Evolutionary conservation across 2,113 vertebrate genomes (phyloP), one percentile per base, ranked within the genome.

Genomic region (Puffinus mauretanicus): DNA sequence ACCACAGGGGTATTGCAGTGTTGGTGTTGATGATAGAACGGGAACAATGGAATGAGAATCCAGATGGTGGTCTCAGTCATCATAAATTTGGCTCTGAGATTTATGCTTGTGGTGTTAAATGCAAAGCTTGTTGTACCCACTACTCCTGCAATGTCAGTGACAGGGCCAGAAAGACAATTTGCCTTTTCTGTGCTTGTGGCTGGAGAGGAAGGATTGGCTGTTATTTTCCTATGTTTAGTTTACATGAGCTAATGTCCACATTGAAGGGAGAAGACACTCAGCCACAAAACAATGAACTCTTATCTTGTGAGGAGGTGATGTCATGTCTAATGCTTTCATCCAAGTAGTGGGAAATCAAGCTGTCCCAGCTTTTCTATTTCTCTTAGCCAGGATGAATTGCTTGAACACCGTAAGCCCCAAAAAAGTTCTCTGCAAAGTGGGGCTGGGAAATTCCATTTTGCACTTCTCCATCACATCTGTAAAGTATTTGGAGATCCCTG

Each of bases 201-300:
- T 86, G 64, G 42, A 82, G 67, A 71, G 66, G 76, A 95, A 88
- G 86, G 67, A 34, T 73, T 84, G 82, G 32, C 71, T 79, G 40
- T 64, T 94, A 27, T 47, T 93, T 88, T 84, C 55, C 72, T 84
- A 32, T 81, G 67, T 88, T 88, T 61, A 34, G 69, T 84, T 94
- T 96, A 79, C 26, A 79, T 86, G 62, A 81, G 60, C 76, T 90
- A 75, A 94, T 86, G 34, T 88, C 65, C 51, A 11, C 40, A 10
- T 11, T 86, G 69, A 94, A 76, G 20, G 38, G 57, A 75, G 88
- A 93, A 94, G 86, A 65, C n/a, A n/a, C 57, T 66, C 17, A 44
- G n/a, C 51, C 47, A 29, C 66, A 52, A 83, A 95, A 95, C 77
- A 94, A 65, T 83, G 47, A 95, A 54, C 52, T 78, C 80, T 88